These are phyloP conservation scores for Jaculus jaculus DNA, from an alignment of 2,113 vertebrate genomes.

Conservation along the genomic window DNA sequence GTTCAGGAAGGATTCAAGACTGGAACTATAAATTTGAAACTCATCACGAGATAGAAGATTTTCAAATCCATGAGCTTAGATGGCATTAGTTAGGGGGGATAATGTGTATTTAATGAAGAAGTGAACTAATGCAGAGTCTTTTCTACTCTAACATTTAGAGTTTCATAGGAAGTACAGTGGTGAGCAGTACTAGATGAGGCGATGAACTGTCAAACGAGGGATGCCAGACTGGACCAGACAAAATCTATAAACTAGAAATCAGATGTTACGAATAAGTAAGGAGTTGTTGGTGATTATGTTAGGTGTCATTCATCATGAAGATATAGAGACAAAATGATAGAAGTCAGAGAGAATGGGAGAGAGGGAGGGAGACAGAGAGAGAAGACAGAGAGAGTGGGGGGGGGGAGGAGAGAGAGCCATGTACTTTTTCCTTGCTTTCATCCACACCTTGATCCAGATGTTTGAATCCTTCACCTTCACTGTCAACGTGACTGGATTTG, in stretches of 20 bases:
- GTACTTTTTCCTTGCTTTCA: background rate
- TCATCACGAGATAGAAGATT: conserved; percentile 53
- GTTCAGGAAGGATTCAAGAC: conserved; percentile 62
- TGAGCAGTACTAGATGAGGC: background rate
- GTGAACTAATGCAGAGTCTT: background rate
- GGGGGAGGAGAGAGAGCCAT: rapidly evolving
- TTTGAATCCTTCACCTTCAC: too few species aligned
- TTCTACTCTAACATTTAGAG: background rate
- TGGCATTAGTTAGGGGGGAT: background rate
- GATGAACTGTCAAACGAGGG: background rate
- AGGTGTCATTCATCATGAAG: background rate
- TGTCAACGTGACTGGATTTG: too few species aligned
- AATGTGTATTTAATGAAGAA: background rate
- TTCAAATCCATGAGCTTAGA: conserved; percentile 38
- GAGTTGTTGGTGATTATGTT: background rate
- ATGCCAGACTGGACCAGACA: background rate
- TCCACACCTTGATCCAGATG: background rate
- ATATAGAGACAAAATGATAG: background rate
- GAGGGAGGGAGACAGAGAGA: too few species aligned
- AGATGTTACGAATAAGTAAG: background rate
- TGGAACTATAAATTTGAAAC: conserved; percentile 61
- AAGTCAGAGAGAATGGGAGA: too few species aligned
- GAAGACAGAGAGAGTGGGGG: too few species aligned
- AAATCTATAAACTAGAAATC: background rate
- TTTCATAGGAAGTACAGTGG: background rate